Percentiles rank a stretch among this genome's conserved stretches.
Evolutionary conservation across 2,888 invertebrate genomes (phyloP).

Genomic region (Phengaris arion): DNA sequence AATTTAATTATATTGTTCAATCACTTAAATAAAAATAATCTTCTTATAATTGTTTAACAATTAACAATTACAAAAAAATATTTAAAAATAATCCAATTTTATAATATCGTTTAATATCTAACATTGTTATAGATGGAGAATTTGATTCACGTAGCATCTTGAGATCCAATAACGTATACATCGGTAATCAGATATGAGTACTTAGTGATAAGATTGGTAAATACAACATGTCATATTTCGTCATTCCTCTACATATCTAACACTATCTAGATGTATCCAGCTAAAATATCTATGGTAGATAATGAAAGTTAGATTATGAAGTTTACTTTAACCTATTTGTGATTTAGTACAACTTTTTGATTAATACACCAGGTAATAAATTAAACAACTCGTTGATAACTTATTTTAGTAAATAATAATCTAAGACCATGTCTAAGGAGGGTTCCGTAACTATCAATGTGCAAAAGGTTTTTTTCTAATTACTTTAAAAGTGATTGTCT

Average conservation of each 20-base stretch:
- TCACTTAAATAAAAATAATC: too few relatives aligned
- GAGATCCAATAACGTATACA: not conserved
- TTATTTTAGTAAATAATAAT: too few relatives aligned
- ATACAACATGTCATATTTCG: not conserved
- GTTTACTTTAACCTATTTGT: not conserved
- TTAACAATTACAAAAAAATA: too few relatives aligned
- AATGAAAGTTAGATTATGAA: not conserved
- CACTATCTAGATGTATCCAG: not conserved
- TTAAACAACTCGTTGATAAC: too few relatives aligned
- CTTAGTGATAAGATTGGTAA: conserved; percentile 1
- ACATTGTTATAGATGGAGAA: not conserved
- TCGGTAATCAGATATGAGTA: not conserved
- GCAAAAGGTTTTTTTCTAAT: too few relatives aligned
- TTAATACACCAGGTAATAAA: not conserved
- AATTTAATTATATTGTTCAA: too few relatives aligned
- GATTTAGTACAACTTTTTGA: not conserved
- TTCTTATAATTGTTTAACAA: too few relatives aligned
- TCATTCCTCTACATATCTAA: not conserved
- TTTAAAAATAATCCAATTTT: not conserved
- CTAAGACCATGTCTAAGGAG: too few relatives aligned
- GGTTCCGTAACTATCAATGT: too few relatives aligned
- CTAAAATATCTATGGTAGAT: not conserved
- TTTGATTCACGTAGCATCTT: not conserved
- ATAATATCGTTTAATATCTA: not conserved
- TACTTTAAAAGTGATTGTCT: too few relatives aligned